phyloP scores from a whole-genome alignment of 2,113 vertebrate species.

The Nyctibius bracteatus region DNA sequence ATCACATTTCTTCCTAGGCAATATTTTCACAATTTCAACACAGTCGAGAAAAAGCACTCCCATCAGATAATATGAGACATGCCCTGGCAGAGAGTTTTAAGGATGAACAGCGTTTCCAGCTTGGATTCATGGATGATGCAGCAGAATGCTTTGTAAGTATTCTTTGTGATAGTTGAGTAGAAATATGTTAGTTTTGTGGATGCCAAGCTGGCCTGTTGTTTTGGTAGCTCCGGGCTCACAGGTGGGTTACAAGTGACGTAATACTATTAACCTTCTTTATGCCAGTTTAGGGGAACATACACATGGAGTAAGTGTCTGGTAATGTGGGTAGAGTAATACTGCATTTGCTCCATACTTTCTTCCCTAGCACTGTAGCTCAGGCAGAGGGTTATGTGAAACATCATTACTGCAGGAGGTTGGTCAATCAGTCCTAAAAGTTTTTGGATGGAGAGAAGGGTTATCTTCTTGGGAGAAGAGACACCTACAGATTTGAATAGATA shows the following conservation, averaged over 20 bases:
- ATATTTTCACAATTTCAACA: conserved; percentile 96
- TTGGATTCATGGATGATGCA: conserved; percentile 97
- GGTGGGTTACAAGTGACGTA: not conserved
- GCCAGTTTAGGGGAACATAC: not conserved
- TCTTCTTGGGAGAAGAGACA: not conserved
- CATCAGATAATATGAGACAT: conserved; percentile 91
- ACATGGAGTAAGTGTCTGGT: not conserved
- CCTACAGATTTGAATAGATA: not conserved
- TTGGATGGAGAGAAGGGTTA: not conserved
- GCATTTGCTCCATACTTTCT: not conserved
- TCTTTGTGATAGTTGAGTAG: not conserved
- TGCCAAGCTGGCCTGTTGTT: not conserved
- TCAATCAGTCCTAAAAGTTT: not conserved
- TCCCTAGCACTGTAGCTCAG: not conserved
- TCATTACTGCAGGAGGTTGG: not conserved
- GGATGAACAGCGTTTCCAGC: conserved; percentile 96
- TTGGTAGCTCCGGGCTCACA: not conserved
- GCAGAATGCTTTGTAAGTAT: conserved; percentile 97
- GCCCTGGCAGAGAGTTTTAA: conserved; percentile 96
- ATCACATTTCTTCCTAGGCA: conserved; percentile 65
- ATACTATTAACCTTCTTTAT: not conserved
- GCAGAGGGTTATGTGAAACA: not conserved
- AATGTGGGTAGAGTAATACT: not conserved
- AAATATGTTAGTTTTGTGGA: not conserved
- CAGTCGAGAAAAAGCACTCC: conserved; percentile 92